phyloP scores from a whole-genome alignment of 64 coral and sea anemone genomes.

The Stichodactyla helianthus region DNA sequence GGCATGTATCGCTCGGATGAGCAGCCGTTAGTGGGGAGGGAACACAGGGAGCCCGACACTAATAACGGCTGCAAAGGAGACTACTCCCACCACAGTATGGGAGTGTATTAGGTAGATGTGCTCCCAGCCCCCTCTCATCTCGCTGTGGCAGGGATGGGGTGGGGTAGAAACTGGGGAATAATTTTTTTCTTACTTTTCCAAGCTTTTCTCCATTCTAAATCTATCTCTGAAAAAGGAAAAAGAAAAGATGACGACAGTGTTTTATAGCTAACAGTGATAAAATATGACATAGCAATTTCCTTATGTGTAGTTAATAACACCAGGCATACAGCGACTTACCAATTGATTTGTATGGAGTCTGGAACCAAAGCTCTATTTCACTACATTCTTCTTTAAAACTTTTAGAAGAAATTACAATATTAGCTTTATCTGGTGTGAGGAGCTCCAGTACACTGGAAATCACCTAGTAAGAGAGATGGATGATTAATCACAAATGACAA shows the following conservation, averaged over 20 bases:
- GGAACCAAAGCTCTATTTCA: conserved; percentile 71
- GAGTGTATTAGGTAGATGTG: too few species aligned
- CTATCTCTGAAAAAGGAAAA: conserved; percentile 44
- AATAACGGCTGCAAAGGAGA: too few species aligned
- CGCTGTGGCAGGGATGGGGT: not conserved
- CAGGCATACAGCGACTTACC: conserved; percentile 25
- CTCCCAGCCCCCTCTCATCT: not conserved
- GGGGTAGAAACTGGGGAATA: too few species aligned
- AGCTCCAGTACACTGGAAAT: conserved; percentile 53
- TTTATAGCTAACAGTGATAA: too few species aligned
- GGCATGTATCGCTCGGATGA: too few species aligned
- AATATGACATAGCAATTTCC: too few species aligned
- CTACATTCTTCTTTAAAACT: conserved; percentile 64
- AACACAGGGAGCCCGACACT: too few species aligned
- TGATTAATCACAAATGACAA: not conserved
- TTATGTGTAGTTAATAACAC: too few species aligned
- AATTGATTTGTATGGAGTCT: conserved; percentile 59
- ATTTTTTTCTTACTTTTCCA: conserved; percentile 70
- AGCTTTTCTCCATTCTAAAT: conserved; percentile 53
- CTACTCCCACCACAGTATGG: too few species aligned
- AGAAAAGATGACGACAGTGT: not conserved
- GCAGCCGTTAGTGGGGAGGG: too few species aligned
- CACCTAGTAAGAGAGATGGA: conserved; percentile 26
- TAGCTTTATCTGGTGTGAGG: conserved; percentile 63
- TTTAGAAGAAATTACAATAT: conserved; percentile 71